phyloP scores from a whole-genome alignment of 2,797 vertebrate genomes.

The Sebastes ruberrimus region DNA sequence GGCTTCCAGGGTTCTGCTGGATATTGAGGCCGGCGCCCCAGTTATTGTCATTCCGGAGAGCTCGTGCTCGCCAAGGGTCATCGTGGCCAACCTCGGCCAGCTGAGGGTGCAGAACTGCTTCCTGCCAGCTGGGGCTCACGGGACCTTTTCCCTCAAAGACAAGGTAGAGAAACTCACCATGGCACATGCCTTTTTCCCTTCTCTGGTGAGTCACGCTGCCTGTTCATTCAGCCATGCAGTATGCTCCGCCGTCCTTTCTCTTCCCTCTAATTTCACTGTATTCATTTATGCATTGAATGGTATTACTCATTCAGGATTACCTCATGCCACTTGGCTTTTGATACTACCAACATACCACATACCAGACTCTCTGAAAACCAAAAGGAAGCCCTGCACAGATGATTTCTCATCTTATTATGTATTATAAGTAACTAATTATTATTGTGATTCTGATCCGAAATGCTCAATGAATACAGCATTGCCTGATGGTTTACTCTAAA shows the following conservation, averaged over 20 bases:
- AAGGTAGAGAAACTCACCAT: constrained; percentile 92
- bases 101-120: constrained; percentile 93
- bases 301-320: neutral
- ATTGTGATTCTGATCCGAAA: neutral
- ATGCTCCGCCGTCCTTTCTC: neutral
- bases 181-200: constrained; percentile 84
- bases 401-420: neutral
- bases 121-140: constrained; percentile 86
- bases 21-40: constrained; percentile 95
- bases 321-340: neutral
- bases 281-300: constrained; percentile 45
- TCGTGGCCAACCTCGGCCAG: constrained; percentile 96
- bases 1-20: constrained; percentile 89
- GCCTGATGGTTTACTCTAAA: neutral
- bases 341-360: neutral
- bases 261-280: constrained; percentile 13
- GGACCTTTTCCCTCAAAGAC: constrained; percentile 92
- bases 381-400: neutral
- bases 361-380: neutral
- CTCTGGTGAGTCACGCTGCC: constrained; percentile 81
- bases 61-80: constrained; percentile 89
- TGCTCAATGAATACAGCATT: constrained; percentile 51
- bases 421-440: neutral
- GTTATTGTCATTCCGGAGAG: constrained; percentile 97
- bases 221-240: neutral